Base-by-base conservation (phyloP, 2,888 invertebrate genomes). In the Nomada ruficornis region DNA sequence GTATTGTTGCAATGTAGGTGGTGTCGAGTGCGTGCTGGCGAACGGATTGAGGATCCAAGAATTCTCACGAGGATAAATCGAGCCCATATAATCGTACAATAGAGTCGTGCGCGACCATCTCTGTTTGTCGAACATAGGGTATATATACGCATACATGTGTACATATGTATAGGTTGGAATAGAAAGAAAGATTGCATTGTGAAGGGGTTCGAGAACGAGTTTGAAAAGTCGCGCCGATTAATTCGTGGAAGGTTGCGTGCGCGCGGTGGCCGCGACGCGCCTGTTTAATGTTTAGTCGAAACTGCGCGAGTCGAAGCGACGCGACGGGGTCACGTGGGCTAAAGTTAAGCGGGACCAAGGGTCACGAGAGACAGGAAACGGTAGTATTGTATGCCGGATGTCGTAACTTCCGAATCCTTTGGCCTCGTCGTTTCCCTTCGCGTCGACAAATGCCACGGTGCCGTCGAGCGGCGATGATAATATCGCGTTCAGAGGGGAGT, bases 321-420 rank as follows among this genome's bases (percentile, higher is more conserved):
- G 71, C 80, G 47, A 42, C 63, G 80, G 82, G 75, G 80, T 84
- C 84, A 79, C 82, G 81, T 84, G 84, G 83, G 77, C 73, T 80
- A 77, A 72, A 75, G 67, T 36, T 62, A 72, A 83, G 76, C 63
- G 80, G 69, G 81, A 83, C 78, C 83, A 84, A 86, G 82, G 85
- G 86, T 90, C 86, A 79, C 80, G 80, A 77, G 82, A 82, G 84
- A 78, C 92, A 89, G 92, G 91, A 91, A 91, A 87, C 84, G 83
- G 83, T 85, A 78, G 87, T 82, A 86, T 84, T 82, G 82, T 87
- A 81, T 87, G 86, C 90, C 90, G 92, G 91, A 93, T 90, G 91
- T 91, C 91, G 89, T 91, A 90, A 93, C 91, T 92, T 92, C 91
- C 91, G 91, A 90, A 86, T 90, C 90, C 89, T 89, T 88, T 88